Evolutionary conservation across 2,797 vertebrate species (phyloP).

Genomic region (Benthosema pterotum): DNA sequence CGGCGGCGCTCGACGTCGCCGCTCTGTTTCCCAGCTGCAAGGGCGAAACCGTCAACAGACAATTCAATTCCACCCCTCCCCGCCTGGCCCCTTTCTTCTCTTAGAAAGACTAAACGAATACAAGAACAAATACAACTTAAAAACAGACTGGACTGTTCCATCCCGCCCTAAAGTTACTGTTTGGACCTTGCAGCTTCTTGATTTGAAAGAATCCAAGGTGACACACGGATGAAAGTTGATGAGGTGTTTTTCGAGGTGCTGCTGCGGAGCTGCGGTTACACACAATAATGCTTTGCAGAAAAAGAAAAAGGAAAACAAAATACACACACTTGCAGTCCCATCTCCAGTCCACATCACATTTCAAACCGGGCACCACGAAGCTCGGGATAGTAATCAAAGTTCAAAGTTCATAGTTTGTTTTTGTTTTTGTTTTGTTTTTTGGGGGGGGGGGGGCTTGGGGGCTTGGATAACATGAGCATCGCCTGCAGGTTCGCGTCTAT

Average conservation of each 20-base stretch:
- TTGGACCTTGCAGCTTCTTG: constrained; percentile 22
- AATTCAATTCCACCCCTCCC: not conserved
- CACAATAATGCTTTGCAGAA: not conserved
- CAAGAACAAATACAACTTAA: not conserved
- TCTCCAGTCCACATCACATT: not conserved
- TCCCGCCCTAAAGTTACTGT: not conserved
- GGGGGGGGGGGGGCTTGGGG: too few species aligned
- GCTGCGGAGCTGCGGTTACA: not conserved
- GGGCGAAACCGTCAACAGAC: too few species aligned
- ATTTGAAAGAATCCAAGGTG: constrained; percentile 15
- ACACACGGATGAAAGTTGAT: constrained; percentile 20
- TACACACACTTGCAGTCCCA: too few species aligned
- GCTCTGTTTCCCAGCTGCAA: too few species aligned
- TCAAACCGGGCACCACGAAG: not conserved
- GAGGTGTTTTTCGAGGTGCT: constrained; percentile 17
- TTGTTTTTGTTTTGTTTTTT: too few species aligned
- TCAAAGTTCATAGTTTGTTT: constrained; percentile 8
- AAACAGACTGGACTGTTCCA: not conserved
- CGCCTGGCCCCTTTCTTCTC: not conserved
- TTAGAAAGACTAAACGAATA: constrained; percentile 4
- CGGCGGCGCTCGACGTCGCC: too few species aligned
- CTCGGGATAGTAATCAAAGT: constrained; percentile 3
- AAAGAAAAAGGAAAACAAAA: too few species aligned
- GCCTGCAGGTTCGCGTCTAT: constrained; percentile 22
- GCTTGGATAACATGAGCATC: constrained; percentile 14